Base-by-base conservation (phyloP, 1,140 invertebrate species). In the Odontomachus brunneus region DNA sequence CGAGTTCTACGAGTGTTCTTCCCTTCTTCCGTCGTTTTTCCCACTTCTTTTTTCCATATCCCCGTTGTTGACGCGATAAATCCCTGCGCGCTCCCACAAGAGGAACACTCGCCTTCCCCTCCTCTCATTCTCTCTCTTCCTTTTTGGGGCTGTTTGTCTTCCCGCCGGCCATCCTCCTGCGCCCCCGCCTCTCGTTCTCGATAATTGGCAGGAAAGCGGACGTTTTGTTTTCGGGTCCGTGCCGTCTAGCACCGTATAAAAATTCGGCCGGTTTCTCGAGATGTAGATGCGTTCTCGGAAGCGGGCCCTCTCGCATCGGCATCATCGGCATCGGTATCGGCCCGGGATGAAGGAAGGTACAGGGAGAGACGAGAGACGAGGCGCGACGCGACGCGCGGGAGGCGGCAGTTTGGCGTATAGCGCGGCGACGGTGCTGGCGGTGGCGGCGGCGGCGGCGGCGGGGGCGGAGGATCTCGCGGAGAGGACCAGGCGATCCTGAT, bases 251-350 rank as follows among this genome's bases (percentile, higher is more conserved):
- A 88, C 3, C 9, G 84, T 85, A 90, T 89, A 91, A 91, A 91
- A 91, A 91, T 92, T 91, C 88, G 88, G 82, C 89, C 90, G 87
- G 89, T 91, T 91, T 91, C 88, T 90, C 83, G 86, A 90, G 83
- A 91, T 91, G 90, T 91, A 90, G 90, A 91, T 91, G 87, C 86
- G 84, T 91, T 91, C 90, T 92, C 87, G 88, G 91, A 92, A 92
- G 90, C 84, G 78, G 71, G 76, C 71, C 69, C 53, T n/a, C n/a
- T n/a, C n/a, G n/a, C 57, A 33, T 48, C 73, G 38, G 38, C 66
- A 59, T 63, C 57, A 33, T 48, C 73, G 38, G 38, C 66, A 59
- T 63, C 51, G 62, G 38, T 51, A 29, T 26, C 60, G 59, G 65
- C 65, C 22, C 85, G 67, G 78, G 67, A n/a, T 85, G 88, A 66